Percentiles rank a stretch among this genome's conserved stretches.
Conservation (phyloP, 2,888 invertebrate genomes). For the Coremacera marginata region DNA sequence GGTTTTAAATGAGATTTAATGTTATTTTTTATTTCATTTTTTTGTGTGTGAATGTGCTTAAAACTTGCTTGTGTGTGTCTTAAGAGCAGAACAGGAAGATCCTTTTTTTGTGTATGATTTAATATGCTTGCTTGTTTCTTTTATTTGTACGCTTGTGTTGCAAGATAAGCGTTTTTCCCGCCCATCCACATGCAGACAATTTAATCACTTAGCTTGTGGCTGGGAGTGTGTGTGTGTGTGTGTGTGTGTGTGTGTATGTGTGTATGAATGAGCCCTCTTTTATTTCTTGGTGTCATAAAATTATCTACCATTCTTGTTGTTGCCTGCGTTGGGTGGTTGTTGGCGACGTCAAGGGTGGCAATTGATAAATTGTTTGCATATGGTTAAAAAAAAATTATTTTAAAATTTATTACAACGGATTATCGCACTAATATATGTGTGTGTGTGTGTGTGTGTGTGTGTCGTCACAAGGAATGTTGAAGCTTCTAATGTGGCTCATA, state of each 20-base stretch:
- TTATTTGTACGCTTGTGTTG: slow-evolving; percentile 52
- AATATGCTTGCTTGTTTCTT: slow-evolving; percentile 37
- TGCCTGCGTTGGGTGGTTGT: not conserved
- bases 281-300: slow-evolving; percentile 32
- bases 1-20: slow-evolving; percentile 63
- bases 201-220: not conserved
- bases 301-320: slow-evolving; percentile 13
- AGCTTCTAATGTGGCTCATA: not conserved
- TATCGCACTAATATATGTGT: slow-evolving; percentile 41
- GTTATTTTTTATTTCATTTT: slow-evolving; percentile 60
- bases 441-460: not conserved
- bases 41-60: slow-evolving; percentile 44
- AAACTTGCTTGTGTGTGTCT: not conserved
- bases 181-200: slow-evolving; percentile 22
- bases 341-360: not conserved
- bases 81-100: slow-evolving; percentile 3
- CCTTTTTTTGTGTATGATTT: not conserved
- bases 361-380: slow-evolving; percentile 62
- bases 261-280: slow-evolving; percentile 34
- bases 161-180: slow-evolving; percentile 26
- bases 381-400: slow-evolving; percentile 59
- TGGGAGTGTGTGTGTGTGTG: slow-evolving; percentile 38
- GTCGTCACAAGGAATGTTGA: not conserved
- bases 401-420: slow-evolving; percentile 65
- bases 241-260: slow-evolving; percentile 38